Evolutionary conservation across 2,888 invertebrate genomes (phyloP).

Genomic region (Melanostoma scalare): DNA sequence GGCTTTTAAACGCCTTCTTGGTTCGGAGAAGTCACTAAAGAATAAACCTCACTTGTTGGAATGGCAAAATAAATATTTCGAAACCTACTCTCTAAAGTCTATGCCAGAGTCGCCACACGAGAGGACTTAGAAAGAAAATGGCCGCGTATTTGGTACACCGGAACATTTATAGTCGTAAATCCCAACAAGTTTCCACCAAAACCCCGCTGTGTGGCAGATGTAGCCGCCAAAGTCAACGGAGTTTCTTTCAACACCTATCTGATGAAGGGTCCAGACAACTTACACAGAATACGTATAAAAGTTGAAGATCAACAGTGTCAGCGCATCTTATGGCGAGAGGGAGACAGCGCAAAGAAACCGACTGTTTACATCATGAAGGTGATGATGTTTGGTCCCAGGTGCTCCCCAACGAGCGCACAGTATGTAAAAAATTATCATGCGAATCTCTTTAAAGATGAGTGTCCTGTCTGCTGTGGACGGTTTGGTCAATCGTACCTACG

Average conservation of each 20-base stretch:
- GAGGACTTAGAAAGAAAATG: constrained; percentile 27
- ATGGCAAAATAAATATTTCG: constrained; percentile 38
- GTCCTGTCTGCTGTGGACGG: too few species aligned
- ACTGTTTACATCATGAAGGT: too few species aligned
- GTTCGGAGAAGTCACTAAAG: constrained; percentile 51
- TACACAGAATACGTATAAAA: constrained; percentile 13
- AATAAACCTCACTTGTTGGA: not conserved
- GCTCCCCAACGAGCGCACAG: too few species aligned
- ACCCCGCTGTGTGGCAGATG: constrained; percentile 52
- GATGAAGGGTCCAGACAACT: constrained; percentile 29
- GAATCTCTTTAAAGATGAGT: too few species aligned
- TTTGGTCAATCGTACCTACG: too few species aligned
- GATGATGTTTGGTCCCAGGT: too few species aligned
- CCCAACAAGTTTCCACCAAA: constrained; percentile 44
- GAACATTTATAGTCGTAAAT: constrained; percentile 66
- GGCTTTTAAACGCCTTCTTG: constrained; percentile 39
- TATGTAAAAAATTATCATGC: too few species aligned
- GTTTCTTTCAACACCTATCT: constrained; percentile 35
- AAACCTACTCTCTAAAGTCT: constrained; percentile 34
- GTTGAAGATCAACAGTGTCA: too few species aligned
- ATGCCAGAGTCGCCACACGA: constrained; percentile 45
- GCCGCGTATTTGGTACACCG: constrained; percentile 73
- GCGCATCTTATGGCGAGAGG: too few species aligned
- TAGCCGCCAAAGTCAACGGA: constrained; percentile 23
- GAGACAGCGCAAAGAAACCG: too few species aligned